Base-by-base conservation (phyloP, 2,113 vertebrate genomes). In the Eubucco bourcierii region DNA sequence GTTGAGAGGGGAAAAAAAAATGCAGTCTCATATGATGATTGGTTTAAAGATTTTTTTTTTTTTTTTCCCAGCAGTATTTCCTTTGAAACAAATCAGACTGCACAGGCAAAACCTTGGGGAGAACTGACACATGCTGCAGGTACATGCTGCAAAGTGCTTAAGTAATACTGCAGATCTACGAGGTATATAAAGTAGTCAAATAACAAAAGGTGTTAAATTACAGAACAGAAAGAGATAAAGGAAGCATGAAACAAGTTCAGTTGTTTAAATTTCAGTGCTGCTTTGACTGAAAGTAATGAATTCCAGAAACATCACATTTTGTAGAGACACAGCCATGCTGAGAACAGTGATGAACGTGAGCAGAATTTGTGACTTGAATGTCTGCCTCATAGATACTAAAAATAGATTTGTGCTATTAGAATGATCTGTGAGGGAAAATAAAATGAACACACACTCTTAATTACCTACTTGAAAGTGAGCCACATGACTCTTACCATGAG, bases 291-390 rank as follows among this genome's bases (percentile, higher is more conserved):
- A 79, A 33, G 1, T 9, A 64, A 67, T 15, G 10, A 18, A 11
- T 75, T 39, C 4, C 10, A 89, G 41, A 47, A 71, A 85, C 59
- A 75, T 12, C 34, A 16, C 2, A 5, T 23, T 79, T 33, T 87
- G 18, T 3, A 60, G 27, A 70, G 78, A 67, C 3, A 24, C 6
- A 81, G 3, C 4, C 17, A 29, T 31, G 29, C 1, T 78, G n/a
- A n/a, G n/a, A n/a, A n/a, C 39, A 66, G 70, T 28, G 13, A 41
- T 33, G 10, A 53, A 63, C 0, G 0, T 24, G 53, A 66, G 11
- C 17, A 58, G 12, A 78, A 78, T 60, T 61, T 53, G 2, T 53
- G 46, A 70, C 7, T 1, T 20, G 6, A 37, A 10, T 56, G 41
- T 75, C 7, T 79, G 10, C 2, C 12, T 6, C 16, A 29, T 28